These are phyloP conservation scores for Polylopha cassiicola DNA, from an alignment of 2,888 invertebrate genomes.

Conservation along the genomic window DNA sequence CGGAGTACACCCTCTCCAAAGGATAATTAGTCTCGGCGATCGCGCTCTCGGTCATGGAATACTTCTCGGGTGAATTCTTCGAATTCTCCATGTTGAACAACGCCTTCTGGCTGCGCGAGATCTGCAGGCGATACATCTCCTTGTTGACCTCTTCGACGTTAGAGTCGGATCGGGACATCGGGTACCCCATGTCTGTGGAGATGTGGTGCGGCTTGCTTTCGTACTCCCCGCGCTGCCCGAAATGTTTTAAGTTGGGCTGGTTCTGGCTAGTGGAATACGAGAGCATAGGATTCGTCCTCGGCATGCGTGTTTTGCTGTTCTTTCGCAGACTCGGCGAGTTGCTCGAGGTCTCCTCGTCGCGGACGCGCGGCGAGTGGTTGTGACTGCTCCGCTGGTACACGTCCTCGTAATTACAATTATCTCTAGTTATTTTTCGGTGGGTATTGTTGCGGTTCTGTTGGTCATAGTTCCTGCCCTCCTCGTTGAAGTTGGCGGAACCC, in stretches of 20 bases:
- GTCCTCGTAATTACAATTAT: conserved; percentile 68
- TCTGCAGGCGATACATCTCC: conserved; percentile 72
- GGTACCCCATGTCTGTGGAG: conserved; percentile 64
- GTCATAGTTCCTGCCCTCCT: conserved; percentile 66
- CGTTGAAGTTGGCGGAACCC: conserved; percentile 71
- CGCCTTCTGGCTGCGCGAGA: conserved; percentile 71
- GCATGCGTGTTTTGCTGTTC: conserved; percentile 73
- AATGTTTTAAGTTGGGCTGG: conserved; percentile 66
- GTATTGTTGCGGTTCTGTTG: conserved; percentile 68
- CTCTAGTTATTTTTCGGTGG: conserved; percentile 74
- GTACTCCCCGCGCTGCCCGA: conserved; percentile 68
- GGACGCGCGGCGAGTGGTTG: conserved; percentile 59
- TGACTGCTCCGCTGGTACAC: conserved; percentile 64
- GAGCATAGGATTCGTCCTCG: conserved; percentile 78
- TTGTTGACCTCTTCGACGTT: conserved; percentile 74
- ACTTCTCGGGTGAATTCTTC: conserved; percentile 63
- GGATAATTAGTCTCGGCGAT: conserved; percentile 70
- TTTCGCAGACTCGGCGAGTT: conserved; percentile 73
- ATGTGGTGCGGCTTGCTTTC: conserved; percentile 71
- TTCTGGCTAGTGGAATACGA: conserved; percentile 72
- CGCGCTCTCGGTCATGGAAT: conserved; percentile 52
- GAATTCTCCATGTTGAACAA: conserved; percentile 67
- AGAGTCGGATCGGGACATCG: conserved; percentile 70
- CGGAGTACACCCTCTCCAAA: conserved; percentile 65
- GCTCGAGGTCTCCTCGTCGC: conserved; percentile 68